A percentile compares a stretch with the other conserved stretches of the same genome.
These are phyloP conservation scores for Zaprionus obscuricornis DNA, from an alignment of 2,888 invertebrate genomes.

Conservation along the genomic window DNA sequence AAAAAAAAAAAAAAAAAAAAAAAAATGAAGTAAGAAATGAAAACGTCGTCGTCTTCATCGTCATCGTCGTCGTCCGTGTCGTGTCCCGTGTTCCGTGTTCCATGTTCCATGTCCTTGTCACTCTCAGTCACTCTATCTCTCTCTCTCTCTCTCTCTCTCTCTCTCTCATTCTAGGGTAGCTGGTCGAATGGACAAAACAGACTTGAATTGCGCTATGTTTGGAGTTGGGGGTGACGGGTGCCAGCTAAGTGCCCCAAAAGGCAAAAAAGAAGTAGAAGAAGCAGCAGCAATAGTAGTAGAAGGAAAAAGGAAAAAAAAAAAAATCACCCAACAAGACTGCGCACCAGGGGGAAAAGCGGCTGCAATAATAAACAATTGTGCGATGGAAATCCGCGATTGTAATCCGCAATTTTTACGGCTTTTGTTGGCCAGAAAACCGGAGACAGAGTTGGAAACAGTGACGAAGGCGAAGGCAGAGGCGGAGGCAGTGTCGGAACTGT, in stretches of 20 bases:
- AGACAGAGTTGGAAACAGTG: no score
- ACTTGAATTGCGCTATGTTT: constrained; percentile 1
- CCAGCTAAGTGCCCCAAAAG: constrained; percentile 45
- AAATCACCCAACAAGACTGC: constrained; percentile 3
- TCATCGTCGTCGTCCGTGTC: constrained; percentile 45
- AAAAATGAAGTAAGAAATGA: constrained; percentile 55
- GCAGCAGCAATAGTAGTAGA: no score
- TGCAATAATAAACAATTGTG: constrained; percentile 77
- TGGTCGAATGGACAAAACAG: constrained; percentile 7
- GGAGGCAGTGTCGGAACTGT: constrained; percentile 3
- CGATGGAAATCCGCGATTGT: constrained; percentile 81
- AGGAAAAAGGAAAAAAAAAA: constrained; percentile 19
- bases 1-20: constrained; percentile 1
- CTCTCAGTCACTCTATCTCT: no score
- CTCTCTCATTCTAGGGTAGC: constrained; percentile 30
- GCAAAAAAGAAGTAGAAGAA: no score
- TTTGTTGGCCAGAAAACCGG: constrained; percentile 52
- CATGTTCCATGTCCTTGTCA: no score
- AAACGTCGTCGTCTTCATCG: constrained; percentile 37
- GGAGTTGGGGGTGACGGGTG: neutral
- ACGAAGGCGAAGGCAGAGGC: constrained; percentile 4
- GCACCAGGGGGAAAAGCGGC: constrained; percentile 35
- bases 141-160: no score
- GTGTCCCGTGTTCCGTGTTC: no score
- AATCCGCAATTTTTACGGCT: constrained; percentile 82